Evolutionary conservation across 2,888 invertebrate genomes (phyloP).

Genomic region (Pyrrhia umbra): DNA sequence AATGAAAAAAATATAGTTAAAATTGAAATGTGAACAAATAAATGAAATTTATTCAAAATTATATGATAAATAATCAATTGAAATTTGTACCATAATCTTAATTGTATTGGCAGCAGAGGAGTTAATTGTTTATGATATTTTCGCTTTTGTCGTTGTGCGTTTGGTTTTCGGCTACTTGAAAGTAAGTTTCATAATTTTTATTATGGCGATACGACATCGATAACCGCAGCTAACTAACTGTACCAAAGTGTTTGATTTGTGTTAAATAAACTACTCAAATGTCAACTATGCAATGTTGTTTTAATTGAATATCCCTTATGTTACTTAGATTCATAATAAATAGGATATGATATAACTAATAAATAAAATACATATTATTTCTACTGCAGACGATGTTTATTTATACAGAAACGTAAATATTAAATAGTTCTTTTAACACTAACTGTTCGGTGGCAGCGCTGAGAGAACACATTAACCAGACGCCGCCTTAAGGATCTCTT

Average conservation of each 20-base stretch:
- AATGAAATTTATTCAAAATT: conserved; percentile 68
- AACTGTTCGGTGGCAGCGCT: conserved; percentile 64
- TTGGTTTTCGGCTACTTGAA: conserved; percentile 81
- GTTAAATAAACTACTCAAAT: conserved; percentile 90
- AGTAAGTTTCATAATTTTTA: conserved; percentile 73
- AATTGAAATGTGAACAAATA: conserved; percentile 80
- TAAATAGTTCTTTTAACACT: conserved; percentile 79
- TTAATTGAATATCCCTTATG: conserved; percentile 67
- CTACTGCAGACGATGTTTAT: conserved; percentile 78
- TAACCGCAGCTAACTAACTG: conserved; percentile 87
- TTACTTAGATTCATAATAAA: conserved; percentile 23
- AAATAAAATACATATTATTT: conserved; percentile 61
- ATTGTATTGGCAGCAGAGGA: conserved; percentile 61
- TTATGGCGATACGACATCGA: conserved; percentile 78
- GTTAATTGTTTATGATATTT: conserved; percentile 73
- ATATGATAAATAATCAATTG: conserved; percentile 59
- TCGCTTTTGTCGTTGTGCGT: conserved; percentile 79
- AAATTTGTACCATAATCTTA: conserved; percentile 63
- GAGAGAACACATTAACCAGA: conserved; percentile 71
- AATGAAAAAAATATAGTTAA: conserved; percentile 69
- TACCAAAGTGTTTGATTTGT: conserved; percentile 91
- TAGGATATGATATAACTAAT: conserved; percentile 13
- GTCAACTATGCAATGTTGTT: conserved; percentile 81
- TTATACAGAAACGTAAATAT: conserved; percentile 73
- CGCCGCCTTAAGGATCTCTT: conserved; percentile 97